A percentile compares a stretch with the other conserved stretches of the same genome.
Evolutionary conservation across 2,113 vertebrate genomes (phyloP).

Genomic region (Callocephalon fimbriatum): DNA sequence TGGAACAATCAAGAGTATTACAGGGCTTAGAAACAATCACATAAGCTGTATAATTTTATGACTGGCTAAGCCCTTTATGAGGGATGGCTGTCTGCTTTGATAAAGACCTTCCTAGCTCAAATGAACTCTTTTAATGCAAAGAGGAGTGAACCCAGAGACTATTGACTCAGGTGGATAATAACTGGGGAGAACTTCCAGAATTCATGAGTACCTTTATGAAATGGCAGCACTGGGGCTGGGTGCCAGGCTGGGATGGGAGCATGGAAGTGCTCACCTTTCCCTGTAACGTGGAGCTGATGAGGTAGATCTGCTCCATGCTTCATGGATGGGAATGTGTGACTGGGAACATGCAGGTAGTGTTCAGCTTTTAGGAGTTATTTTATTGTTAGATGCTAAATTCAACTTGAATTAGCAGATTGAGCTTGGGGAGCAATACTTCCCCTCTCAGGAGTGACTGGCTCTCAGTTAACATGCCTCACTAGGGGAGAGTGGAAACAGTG

Average conservation of each 20-base stretch:
- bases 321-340: not conserved
- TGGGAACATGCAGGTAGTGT: rapidly evolving
- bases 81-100: constrained; percentile 32
- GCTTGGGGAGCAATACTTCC: not conserved
- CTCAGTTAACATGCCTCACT: not conserved
- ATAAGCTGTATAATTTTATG: constrained; percentile 51
- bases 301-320: not conserved
- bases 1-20: constrained; percentile 70
- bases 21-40: constrained; percentile 77
- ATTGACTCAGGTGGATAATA: not conserved
- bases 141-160: constrained; percentile 2
- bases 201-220: not conserved
- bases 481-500: not conserved
- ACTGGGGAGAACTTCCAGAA: not conserved
- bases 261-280: not conserved
- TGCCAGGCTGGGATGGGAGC: not conserved
- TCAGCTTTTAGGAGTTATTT: not conserved
- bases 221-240: not conserved
- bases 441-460: not conserved
- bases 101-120: constrained; percentile 9
- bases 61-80: constrained; percentile 56
- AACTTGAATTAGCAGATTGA: not conserved
- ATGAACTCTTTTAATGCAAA: constrained; percentile 25
- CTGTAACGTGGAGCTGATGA: not conserved
- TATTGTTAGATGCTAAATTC: not conserved